Percentiles rank a stretch among this genome's conserved stretches.
These are phyloP conservation scores for Helicolenus hilgendorfi DNA, from an alignment of 2,797 vertebrate genomes.

Conservation along the genomic window DNA sequence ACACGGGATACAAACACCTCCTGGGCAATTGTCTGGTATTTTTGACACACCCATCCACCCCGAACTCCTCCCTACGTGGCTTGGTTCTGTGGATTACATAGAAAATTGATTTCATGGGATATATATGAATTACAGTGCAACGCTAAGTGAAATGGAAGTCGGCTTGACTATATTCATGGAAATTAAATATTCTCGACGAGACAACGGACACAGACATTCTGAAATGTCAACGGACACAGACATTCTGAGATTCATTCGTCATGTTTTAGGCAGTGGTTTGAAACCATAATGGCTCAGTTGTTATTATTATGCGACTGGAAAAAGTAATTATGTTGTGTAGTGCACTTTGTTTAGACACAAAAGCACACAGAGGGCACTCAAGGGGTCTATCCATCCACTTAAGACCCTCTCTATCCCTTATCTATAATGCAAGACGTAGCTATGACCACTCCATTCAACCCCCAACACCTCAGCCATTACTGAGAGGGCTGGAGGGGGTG, in stretches of 20 bases:
- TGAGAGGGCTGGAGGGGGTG: background rate
- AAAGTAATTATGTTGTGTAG: slow-evolving; percentile 35
- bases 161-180: too few species aligned
- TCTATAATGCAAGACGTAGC: slow-evolving; percentile 75
- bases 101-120: too few species aligned
- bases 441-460: slow-evolving; percentile 52
- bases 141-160: background rate
- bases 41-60: too few species aligned
- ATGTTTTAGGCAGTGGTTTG: background rate
- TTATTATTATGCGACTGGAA: slow-evolving; percentile 6
- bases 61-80: too few species aligned
- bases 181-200: background rate
- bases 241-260: background rate
- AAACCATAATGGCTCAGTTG: slow-evolving; percentile 1
- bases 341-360: slow-evolving; percentile 45
- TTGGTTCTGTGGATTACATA: too few species aligned
- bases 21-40: too few species aligned
- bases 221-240: background rate
- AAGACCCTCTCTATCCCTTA: slow-evolving; percentile 67
- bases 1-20: too few species aligned
- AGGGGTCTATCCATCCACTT: slow-evolving; percentile 64
- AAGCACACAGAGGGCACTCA: slow-evolving; percentile 53
- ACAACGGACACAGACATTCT: background rate
- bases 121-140: too few species aligned
- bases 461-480: slow-evolving; percentile 40